Percentiles rank a stretch among this genome's conserved stretches.
Conservation (phyloP, 2,888 invertebrate species). For the Drosophila colorata region DNA sequence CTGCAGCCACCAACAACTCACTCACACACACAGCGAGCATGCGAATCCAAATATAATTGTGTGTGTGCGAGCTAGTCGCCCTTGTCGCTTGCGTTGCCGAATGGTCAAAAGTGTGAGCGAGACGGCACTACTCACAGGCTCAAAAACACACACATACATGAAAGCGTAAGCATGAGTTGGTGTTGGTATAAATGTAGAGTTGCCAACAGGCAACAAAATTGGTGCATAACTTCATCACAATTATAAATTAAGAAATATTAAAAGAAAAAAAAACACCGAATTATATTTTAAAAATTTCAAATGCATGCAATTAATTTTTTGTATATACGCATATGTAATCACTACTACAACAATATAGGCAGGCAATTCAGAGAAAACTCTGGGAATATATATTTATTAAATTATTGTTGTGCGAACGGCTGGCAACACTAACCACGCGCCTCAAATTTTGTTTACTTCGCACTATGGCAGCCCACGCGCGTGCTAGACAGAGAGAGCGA, state of each 20-base stretch:
- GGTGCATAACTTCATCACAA: slow-evolving; percentile 19
- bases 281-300: neutral
- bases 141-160: slow-evolving; percentile 25
- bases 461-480: slow-evolving; percentile 33
- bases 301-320: neutral
- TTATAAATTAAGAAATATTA: neutral
- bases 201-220: slow-evolving; percentile 34
- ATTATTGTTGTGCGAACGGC: neutral
- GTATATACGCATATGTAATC: neutral
- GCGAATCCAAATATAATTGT: slow-evolving; percentile 38
- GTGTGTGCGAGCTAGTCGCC: slow-evolving; percentile 35
- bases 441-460: slow-evolving; percentile 64
- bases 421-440: slow-evolving; percentile 43
- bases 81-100: slow-evolving; percentile 16
- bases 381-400: neutral
- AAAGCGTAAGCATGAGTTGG: slow-evolving; percentile 29
- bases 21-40: slow-evolving; percentile 15
- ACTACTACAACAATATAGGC: neutral
- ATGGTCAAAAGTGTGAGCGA: slow-evolving; percentile 24
- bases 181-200: slow-evolving; percentile 34
- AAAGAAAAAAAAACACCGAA: too few species aligned
- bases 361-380: neutral
- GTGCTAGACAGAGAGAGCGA: slow-evolving; percentile 13
- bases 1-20: slow-evolving; percentile 48
- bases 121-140: slow-evolving; percentile 34